These are phyloP conservation scores for Gymnobelideus leadbeateri DNA, from an alignment of 2,113 vertebrate genomes.

Conservation along the genomic window DNA sequence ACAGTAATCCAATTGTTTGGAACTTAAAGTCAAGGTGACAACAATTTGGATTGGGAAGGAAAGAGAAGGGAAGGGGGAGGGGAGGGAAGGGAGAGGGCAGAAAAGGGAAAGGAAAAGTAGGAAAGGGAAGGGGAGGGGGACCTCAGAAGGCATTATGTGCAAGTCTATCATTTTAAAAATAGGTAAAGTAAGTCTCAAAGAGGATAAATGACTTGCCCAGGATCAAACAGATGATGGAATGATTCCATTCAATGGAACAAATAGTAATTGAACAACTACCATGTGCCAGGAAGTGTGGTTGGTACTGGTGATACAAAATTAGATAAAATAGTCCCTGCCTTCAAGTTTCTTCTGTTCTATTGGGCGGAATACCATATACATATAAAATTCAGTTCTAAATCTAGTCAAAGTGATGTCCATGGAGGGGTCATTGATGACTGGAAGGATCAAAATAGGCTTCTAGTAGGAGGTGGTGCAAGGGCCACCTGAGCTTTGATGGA, in stretches of 20 bases:
- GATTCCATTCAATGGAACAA: not conserved
- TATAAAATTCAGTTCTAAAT: not conserved
- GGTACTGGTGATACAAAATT: not conserved
- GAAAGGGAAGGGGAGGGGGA: not conserved
- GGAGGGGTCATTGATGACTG: not conserved
- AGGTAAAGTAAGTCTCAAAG: not conserved
- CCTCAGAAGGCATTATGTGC: not conserved
- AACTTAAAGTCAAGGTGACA: too few relatives aligned
- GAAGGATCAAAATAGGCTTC: not conserved
- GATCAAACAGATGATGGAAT: not conserved
- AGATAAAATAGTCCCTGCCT: not conserved
- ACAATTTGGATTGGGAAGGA: too few relatives aligned
- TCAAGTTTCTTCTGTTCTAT: not conserved
- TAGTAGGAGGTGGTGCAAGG: not conserved
- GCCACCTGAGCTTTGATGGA: not conserved
- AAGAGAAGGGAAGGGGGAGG: too few relatives aligned
- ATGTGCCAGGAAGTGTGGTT: not conserved
- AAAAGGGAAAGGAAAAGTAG: too few relatives aligned
- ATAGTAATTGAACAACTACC: not conserved
- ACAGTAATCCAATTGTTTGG: too few relatives aligned
- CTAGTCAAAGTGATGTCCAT: not conserved
- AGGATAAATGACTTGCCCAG: not conserved
- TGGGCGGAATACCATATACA: not conserved
- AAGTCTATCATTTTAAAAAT: not conserved
- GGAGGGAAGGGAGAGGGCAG: too few relatives aligned